These are phyloP conservation scores for Phalanger gymnotis DNA, from an alignment of 2,797 vertebrate species.

Conservation along the genomic window DNA sequence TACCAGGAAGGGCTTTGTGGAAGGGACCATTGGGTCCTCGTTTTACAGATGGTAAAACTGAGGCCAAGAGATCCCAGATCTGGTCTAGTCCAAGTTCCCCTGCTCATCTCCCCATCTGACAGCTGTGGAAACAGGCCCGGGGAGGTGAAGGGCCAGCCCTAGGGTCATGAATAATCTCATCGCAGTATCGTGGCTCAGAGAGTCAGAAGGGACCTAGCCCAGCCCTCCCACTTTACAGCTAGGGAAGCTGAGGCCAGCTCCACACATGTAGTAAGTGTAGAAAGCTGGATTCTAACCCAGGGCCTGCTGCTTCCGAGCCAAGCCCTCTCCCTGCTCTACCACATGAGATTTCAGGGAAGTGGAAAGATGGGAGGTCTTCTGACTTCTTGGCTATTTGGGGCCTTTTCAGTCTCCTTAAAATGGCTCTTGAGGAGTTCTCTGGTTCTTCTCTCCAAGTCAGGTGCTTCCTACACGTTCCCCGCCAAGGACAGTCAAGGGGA, in stretches of 20 bases:
- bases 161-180: neutral
- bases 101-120: neutral
- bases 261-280: too few relatives aligned
- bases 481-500: neutral
- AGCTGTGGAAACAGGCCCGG: neutral
- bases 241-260: too few relatives aligned
- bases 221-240: too few relatives aligned
- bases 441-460: neutral
- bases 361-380: slow-evolving; percentile 7
- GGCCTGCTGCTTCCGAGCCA: too few relatives aligned
- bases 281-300: too few relatives aligned
- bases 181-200: too few relatives aligned
- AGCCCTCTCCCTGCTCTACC: neutral
- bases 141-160: neutral
- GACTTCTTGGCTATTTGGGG: slow-evolving; percentile 13
- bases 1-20: too few relatives aligned
- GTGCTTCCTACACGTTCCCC: neutral
- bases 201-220: too few relatives aligned
- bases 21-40: neutral
- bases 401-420: neutral
- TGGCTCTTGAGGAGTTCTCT: slow-evolving; percentile 55
- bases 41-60: neutral
- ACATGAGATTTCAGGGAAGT: neutral
- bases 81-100: too few relatives aligned
- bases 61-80: neutral